phyloP scores from a whole-genome alignment of 2,113 vertebrate species.

The Amia ocellicauda region DNA sequence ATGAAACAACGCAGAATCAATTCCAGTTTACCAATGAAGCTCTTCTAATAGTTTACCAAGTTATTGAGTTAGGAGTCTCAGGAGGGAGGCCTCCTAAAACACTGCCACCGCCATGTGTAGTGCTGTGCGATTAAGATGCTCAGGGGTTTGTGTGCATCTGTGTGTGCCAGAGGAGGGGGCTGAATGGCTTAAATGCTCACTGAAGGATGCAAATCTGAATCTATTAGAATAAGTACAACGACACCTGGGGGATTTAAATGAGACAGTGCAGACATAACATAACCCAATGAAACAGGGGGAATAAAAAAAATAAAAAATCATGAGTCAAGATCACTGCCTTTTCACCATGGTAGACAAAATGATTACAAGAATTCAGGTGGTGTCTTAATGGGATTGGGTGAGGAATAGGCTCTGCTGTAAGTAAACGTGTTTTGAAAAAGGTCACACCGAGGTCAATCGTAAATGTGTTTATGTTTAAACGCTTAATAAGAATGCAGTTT shows the following conservation, averaged over 20 bases:
- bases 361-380: not conserved
- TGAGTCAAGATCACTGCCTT: not conserved
- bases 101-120: not conserved
- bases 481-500: not conserved
- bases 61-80: not conserved
- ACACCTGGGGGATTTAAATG: conserved; percentile 7
- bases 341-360: not conserved
- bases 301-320: not conserved
- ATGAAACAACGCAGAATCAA: not conserved
- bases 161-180: not conserved
- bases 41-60: not conserved
- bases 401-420: not conserved
- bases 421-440: not conserved
- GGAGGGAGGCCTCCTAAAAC: not conserved
- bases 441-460: not conserved
- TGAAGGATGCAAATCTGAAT: conserved; percentile 11
- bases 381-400: not conserved
- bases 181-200: conserved; percentile 2
- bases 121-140: no score
- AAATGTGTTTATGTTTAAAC: conserved; percentile 4
- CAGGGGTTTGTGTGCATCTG: not conserved
- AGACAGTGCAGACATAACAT: not conserved
- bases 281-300: not conserved
- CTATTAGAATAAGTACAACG: conserved; percentile 13
- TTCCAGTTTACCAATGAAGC: not conserved